phyloP scores from a whole-genome alignment of 2,797 vertebrate genomes.

The Bradypodion ventrale region DNA sequence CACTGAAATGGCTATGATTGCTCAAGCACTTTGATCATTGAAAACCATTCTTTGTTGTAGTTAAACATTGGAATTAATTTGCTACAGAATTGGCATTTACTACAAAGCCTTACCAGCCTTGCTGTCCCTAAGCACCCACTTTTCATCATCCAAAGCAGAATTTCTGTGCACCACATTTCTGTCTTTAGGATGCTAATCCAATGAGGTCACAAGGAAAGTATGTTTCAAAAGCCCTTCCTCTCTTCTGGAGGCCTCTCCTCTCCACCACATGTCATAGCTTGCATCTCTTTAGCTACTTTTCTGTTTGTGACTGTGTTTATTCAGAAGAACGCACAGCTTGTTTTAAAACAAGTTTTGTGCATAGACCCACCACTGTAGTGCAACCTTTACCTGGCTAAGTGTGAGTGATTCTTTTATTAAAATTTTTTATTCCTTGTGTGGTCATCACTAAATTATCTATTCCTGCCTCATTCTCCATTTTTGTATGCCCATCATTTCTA shows the following conservation, averaged over 20 bases:
- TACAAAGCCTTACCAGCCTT: neutral
- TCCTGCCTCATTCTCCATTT: neutral
- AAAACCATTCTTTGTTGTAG: no score
- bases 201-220: neutral
- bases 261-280: neutral
- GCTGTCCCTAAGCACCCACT: neutral
- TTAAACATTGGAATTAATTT: no score
- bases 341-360: neutral
- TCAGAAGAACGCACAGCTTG: neutral
- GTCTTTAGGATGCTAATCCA: neutral
- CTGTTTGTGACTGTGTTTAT: neutral
- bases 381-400: neutral
- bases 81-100: no score
- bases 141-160: neutral
- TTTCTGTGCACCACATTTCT: neutral
- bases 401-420: neutral
- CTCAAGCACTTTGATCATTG: no score
- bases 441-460: neutral
- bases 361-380: neutral
- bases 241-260: neutral
- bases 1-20: no score
- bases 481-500: neutral
- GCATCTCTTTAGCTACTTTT: neutral
- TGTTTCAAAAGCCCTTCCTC: neutral
- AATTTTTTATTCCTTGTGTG: neutral